Evolutionary conservation across 2,888 invertebrate genomes (phyloP), one percentile per base, ranked within the genome.

Genomic region (Dasysyrphus albostriatus): DNA sequence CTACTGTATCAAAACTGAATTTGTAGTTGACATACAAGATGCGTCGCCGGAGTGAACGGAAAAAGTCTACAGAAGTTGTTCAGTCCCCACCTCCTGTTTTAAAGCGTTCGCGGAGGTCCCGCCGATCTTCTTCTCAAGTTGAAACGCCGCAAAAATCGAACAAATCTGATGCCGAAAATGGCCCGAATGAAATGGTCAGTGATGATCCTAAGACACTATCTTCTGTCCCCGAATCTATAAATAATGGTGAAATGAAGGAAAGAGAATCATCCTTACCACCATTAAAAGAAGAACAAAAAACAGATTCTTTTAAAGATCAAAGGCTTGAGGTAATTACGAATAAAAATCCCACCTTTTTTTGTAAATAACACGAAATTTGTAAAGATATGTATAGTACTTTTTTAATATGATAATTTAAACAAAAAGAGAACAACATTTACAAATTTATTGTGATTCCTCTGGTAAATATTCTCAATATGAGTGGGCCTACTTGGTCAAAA

Each of bases 1-100:
- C 12, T 7, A 14, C 14, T 10, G 5, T 54, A 32, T 32, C 7
- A 2, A 59, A 37, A 16, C 37, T 16, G 2, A 37, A 16, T 34
- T 0, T 9, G 34, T 59, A 37, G 19, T 1, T 37, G n/a, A n/a
- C 37, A 0, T 12, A 63, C 19, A 77, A 67, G 12, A 96, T 96
- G 96, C 95, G 96, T 92, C 95, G 96, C 89, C 96, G 96, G 93
- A 96, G 94, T 93, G 95, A 94, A 91, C 94, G 94, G 90, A 95
- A 95, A 91, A 95, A 96, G 91, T 92, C 94, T 8, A 95, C 95
- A 7, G 90, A 90, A 74, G 88, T 88, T 91, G 92, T 94, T 90
- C 61, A 61, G 24, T 94, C 95, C 61, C 95, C 95, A 54, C 88
- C 90, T 14, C 54, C 89, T 24, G 88, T 77, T 59, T 77, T 89